These are phyloP conservation scores for Coregonus ussuriensis DNA, from an alignment of 2,797 vertebrate species.

Conservation along the genomic window DNA sequence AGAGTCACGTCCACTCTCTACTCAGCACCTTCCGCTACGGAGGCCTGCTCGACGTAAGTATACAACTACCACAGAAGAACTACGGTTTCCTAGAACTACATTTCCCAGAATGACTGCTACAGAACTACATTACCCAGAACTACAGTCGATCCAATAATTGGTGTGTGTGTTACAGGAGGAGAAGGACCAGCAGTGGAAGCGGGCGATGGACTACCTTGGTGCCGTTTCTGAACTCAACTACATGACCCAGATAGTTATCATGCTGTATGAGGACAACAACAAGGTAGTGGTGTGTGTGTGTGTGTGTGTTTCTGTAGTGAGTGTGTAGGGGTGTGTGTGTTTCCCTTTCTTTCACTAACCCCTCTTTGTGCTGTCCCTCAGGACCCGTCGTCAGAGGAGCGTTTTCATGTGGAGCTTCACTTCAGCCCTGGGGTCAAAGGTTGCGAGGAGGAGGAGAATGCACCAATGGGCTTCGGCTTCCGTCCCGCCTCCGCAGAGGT, in stretches of 20 bases:
- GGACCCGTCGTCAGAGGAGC: conserved; percentile 92
- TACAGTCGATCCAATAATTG: no score
- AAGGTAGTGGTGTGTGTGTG: conserved; percentile 75
- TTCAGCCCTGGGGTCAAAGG: conserved; percentile 97
- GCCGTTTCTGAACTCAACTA: conserved; percentile 99
- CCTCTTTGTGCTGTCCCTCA: conserved; percentile 45
- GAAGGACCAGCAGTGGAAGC: conserved; percentile 95
- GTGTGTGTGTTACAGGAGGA: no score
- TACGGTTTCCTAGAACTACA: no score
- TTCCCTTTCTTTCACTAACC: neutral
- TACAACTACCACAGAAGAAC: conserved; percentile 33
- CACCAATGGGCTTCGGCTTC: conserved; percentile 91
- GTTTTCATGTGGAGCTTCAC: conserved; percentile 97
- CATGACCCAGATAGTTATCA: conserved; percentile 99
- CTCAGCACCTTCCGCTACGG: conserved; percentile 96
- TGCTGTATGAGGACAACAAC: conserved; percentile 98
- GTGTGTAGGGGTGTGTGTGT: neutral
- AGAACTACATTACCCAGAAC: no score
- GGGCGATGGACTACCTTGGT: conserved; percentile 96
- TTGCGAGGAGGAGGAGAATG: conserved; percentile 89
- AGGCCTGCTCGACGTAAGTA: conserved; percentile 91
- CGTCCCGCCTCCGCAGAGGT: conserved; percentile 94
- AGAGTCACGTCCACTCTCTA: conserved; percentile 96
- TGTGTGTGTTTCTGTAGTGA: no score
- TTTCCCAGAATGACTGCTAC: no score